Percentiles rank a stretch among this genome's conserved stretches.
Conservation (phyloP, 2,113 vertebrate species). For the Pelecanoides urinatrix region DNA sequence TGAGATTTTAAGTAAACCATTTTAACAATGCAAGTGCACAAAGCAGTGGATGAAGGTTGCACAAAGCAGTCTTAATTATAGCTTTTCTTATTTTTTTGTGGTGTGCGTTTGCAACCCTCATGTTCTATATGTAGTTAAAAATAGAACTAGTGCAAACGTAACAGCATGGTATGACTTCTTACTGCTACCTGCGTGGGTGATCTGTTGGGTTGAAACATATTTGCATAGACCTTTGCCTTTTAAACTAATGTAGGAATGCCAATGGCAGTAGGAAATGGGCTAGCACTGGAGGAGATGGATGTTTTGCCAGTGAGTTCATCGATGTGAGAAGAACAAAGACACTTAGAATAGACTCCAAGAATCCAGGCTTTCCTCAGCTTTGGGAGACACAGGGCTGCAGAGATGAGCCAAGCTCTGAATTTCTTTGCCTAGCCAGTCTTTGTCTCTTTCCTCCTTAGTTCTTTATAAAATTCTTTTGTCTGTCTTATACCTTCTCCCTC, state of each 20-base stretch:
- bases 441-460: not conserved
- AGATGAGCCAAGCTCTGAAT: not conserved
- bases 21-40: not conserved
- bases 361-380: conserved; percentile 21
- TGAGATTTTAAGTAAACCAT: not conserved
- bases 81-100: not conserved
- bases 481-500: not conserved
- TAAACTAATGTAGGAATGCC: not conserved
- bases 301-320: conserved; percentile 58
- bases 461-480: not conserved
- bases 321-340: not conserved
- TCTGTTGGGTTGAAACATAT: not conserved
- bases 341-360: not conserved
- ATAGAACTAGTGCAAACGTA: not conserved
- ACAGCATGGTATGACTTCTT: not conserved
- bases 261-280: not conserved
- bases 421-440: not conserved
- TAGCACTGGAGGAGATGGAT: not conserved
- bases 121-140: not conserved
- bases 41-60: not conserved
- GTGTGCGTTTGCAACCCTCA: not conserved
- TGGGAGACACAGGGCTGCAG: not conserved
- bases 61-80: not conserved
- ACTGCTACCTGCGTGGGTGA: accelerated
- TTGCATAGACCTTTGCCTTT: conserved; percentile 8